Conservation (phyloP, 37 sponge, comb jelly and placozoan genomes). For the Sycon ciliatum region DNA sequence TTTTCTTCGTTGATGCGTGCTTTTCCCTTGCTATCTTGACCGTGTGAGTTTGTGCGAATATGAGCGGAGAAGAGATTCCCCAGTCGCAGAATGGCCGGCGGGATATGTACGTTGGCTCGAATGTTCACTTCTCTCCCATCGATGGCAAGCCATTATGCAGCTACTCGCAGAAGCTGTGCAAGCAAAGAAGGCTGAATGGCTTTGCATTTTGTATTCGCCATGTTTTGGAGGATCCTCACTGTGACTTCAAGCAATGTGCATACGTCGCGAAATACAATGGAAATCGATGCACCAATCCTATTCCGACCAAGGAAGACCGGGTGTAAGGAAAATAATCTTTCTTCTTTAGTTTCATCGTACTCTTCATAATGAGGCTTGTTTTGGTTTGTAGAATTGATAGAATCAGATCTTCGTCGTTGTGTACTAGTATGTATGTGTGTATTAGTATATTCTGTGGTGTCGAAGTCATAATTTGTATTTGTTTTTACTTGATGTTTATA, state of each 20-base stretch:
- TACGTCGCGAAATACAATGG: conserved; percentile 20
- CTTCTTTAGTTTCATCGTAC: not conserved
- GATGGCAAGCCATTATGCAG: conserved; percentile 26
- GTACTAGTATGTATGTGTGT: not conserved
- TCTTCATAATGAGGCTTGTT: not conserved
- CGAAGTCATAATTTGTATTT: not conserved
- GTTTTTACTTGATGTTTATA: not conserved
- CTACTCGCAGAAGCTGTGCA: conserved; percentile 26
- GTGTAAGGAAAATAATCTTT: conserved; percentile 12
- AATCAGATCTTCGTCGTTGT: not conserved
- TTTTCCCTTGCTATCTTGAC: too few relatives aligned
- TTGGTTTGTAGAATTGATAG: not conserved
- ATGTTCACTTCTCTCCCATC: conserved; percentile 10
- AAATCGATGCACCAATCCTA: conserved; percentile 20
- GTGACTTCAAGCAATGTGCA: conserved; percentile 9
- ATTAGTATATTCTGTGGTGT: too few relatives aligned
- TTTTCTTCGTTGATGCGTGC: too few relatives aligned
- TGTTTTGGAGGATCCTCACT: conserved; percentile 11
- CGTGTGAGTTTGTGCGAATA: too few relatives aligned
- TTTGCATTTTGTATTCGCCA: conserved; percentile 24
- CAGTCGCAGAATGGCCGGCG: too few relatives aligned
- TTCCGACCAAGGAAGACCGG: conserved; percentile 19
- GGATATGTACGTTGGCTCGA: conserved; percentile 21
- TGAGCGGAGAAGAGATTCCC: too few relatives aligned
- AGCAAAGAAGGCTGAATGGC: conserved; percentile 20